These are phyloP conservation scores for Propithecus perrieri DNA, from an alignment of 2,797 vertebrate species.

Conservation along the genomic window DNA sequence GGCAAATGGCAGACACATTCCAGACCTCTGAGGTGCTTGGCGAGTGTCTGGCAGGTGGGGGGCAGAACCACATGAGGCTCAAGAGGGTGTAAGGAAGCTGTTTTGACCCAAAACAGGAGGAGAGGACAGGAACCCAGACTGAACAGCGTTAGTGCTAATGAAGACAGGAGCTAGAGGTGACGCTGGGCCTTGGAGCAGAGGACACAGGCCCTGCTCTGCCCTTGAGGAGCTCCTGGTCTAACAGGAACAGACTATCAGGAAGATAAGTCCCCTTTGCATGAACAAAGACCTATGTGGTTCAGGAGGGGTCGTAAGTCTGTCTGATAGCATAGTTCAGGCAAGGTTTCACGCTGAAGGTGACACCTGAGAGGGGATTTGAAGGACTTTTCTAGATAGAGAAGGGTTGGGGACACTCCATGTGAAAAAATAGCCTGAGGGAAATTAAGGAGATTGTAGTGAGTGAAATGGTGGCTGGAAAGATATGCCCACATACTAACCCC, in stretches of 20 bases:
- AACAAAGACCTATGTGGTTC: neutral
- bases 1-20: neutral
- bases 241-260: neutral
- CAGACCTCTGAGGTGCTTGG: neutral
- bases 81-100: neutral
- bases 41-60: neutral
- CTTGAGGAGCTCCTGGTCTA: neutral
- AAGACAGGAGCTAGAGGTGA: neutral
- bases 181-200: fast-evolving
- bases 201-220: neutral
- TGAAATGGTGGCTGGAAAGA: neutral
- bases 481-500: neutral
- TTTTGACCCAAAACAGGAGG: neutral
- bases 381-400: neutral
- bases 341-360: neutral
- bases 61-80: neutral
- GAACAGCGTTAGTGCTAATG: neutral
- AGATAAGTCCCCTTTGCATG: fast-evolving
- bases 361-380: neutral
- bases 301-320: fast-evolving
- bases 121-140: neutral
- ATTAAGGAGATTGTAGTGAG: neutral
- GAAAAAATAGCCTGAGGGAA: neutral
- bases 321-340: neutral
- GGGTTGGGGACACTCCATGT: neutral